Conservation (phyloP, 2,888 invertebrate genomes). For the Trachelus troglodyta region DNA sequence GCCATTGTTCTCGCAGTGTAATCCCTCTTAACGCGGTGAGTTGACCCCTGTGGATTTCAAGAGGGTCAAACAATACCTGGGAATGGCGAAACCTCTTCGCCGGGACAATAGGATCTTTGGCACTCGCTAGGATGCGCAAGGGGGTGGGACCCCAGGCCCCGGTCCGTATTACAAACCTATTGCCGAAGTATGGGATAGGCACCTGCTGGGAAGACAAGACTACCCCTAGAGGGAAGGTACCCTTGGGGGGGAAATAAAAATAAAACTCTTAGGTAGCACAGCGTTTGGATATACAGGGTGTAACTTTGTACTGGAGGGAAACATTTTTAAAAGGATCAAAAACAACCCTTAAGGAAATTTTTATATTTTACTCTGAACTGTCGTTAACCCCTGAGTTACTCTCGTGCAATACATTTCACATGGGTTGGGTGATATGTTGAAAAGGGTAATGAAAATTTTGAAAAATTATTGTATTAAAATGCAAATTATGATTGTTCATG, state of each 20-base stretch:
- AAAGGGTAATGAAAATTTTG: too few species aligned
- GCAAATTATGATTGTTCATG: too few species aligned
- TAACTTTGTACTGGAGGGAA: not conserved
- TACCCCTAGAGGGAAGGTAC: conserved; percentile 24
- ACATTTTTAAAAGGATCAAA: not conserved
- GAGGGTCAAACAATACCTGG: conserved; percentile 40
- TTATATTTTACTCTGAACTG: not conserved
- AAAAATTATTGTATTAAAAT: too few species aligned
- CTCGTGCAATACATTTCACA: too few species aligned
- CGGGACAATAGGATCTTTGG: conserved; percentile 40
- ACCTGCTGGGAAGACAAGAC: conserved; percentile 42
- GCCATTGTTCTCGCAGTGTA: conserved; percentile 36
- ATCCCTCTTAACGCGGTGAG: conserved; percentile 34
- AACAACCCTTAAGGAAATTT: not conserved
- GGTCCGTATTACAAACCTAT: conserved; percentile 44
- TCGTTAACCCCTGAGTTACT: too few species aligned
- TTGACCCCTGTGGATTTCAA: conserved; percentile 18
- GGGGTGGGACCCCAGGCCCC: conserved; percentile 18
- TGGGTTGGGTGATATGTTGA: too few species aligned
- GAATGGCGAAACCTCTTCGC: conserved; percentile 37
- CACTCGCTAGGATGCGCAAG: conserved; percentile 16
- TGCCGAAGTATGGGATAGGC: conserved; percentile 33
- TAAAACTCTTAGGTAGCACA: not conserved
- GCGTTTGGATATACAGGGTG: not conserved
- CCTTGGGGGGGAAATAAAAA: conserved; percentile 4